Base-by-base conservation (phyloP, 2,888 invertebrate genomes). In the Cosmia trapezina region DNA sequence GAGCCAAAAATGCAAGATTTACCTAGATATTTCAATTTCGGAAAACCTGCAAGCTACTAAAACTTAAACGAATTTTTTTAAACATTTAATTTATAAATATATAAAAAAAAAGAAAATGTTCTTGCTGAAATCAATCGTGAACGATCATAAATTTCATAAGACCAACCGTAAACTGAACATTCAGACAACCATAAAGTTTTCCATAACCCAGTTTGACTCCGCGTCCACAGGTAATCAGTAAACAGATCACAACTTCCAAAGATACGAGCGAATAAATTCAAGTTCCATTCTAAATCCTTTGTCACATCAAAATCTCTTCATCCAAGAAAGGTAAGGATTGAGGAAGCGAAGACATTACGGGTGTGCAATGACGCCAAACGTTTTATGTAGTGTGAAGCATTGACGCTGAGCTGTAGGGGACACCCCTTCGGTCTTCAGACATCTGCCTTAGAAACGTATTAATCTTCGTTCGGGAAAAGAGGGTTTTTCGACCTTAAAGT, bases 361-460 rank as follows among this genome's bases (percentile, higher is more conserved):
- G 80, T 84, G 90, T 88, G 93, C 93, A 95, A 93, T 95, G 94
- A 91, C 89, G 93, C 93, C 91, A 71, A 89, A 87, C 91, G 88
- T 86, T 95, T 95, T 95, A 95, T 95, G 95, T 94, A 91, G 91
- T 95, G 95, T 94, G 93, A 95, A 95, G 90, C 87, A 89, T 91
- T 91, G 91, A 92, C 89, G 90, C 88, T 82, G 86, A 81, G 84
- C 75, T 80, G 69, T 66, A 71, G 85, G 90, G 89, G 87, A 86
- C 86, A 88, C 88, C 92, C 91, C 90, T 91, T 88, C 87, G 86
- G 86, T 85, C 83, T 78, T 76, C 70, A 87, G 88, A 86, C 86
- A 85, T 85, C 87, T 88, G 88, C 87, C 88, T 87, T 85, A 78
- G 81, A 80, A 86, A 82, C 82, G 68, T 83, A 87, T 87, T 86